Evolutionary conservation across 2,797 vertebrate species (phyloP).

Genomic region (Brachyalestes nurse): DNA sequence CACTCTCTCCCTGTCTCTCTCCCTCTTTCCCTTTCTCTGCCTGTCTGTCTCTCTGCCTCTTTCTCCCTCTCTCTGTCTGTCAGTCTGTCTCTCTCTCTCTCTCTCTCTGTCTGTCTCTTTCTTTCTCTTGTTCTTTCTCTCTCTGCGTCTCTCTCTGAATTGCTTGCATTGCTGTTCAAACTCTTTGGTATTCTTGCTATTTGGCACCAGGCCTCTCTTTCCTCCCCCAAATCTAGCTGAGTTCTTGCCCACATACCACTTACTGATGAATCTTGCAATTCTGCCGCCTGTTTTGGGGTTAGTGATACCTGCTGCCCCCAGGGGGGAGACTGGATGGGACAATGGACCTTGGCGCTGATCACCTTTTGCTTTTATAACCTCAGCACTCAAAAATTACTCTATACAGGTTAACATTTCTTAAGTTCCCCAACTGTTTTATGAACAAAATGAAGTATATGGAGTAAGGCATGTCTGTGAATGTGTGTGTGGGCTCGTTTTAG

Average conservation of each 20-base stretch:
- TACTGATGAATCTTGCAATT: conserved; percentile 54
- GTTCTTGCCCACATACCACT: conserved; percentile 45
- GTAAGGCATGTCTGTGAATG: not conserved
- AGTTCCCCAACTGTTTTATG: not conserved
- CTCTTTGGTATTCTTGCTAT: conserved; percentile 38
- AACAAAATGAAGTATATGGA: conserved; percentile 1
- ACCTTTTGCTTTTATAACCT: not conserved
- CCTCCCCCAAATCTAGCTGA: conserved; percentile 1
- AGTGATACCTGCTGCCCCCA: conserved; percentile 16
- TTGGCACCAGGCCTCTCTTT: conserved; percentile 28
- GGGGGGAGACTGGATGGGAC: not conserved
- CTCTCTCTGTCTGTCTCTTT: no score
- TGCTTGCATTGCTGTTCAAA: conserved; percentile 9
- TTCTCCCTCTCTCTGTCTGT: no score
- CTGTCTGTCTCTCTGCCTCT: no score
- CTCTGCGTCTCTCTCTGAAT: no score
- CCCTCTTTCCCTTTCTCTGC: no score
- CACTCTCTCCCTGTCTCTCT: no score
- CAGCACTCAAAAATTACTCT: not conserved
- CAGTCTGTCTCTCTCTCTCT: no score
- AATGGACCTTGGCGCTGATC: conserved; percentile 27
- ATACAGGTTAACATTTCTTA: not conserved
- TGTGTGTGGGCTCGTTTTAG: conserved; percentile 22
- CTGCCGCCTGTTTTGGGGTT: conserved; percentile 25
- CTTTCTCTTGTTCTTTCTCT: no score